Conservation (phyloP, 1,140 invertebrate species). For the Macrostomum lignano region DNA sequence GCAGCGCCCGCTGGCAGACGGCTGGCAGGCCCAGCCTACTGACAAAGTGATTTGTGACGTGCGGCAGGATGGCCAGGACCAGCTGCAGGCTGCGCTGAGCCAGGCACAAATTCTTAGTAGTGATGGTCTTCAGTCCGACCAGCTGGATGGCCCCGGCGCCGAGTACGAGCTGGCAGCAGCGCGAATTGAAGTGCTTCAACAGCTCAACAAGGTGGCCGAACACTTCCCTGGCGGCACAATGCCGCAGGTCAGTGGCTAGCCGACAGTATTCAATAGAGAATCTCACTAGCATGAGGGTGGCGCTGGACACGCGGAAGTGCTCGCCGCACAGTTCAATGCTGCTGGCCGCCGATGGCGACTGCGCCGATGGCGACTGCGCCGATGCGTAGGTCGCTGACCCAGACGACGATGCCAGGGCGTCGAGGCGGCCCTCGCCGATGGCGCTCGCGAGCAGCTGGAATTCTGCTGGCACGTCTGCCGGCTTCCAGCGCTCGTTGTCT, state of each 20-base stretch:
- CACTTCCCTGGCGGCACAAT: background rate
- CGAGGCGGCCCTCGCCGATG: too few relatives aligned
- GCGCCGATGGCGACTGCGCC: too few relatives aligned
- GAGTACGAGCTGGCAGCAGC: conserved; percentile 65
- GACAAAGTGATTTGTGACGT: conserved; percentile 28
- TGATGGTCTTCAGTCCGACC: conserved; percentile 78
- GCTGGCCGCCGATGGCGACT: too few relatives aligned
- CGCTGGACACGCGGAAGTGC: background rate
- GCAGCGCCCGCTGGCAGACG: conserved; percentile 1
- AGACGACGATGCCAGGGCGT: too few relatives aligned
- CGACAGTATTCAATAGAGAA: conserved; percentile 1
- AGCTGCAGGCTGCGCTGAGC: conserved; percentile 52
- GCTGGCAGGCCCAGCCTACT: conserved; percentile 13
- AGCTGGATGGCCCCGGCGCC: conserved; percentile 74
- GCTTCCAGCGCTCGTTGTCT: conserved; percentile 69
- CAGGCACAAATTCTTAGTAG: conserved; percentile 64
- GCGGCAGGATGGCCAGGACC: conserved; percentile 33
- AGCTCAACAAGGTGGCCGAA: conserved; percentile 8
- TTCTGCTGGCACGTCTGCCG: conserved; percentile 64
- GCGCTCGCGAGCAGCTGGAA: too few relatives aligned
- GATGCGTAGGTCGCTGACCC: too few relatives aligned
- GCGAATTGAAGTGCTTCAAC: conserved; percentile 54
- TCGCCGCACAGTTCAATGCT: too few relatives aligned
- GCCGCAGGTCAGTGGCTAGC: background rate
- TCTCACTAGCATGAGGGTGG: background rate